These are phyloP conservation scores for Cantharis flavilabris DNA, from an alignment of 2,888 invertebrate genomes.

Conservation along the genomic window DNA sequence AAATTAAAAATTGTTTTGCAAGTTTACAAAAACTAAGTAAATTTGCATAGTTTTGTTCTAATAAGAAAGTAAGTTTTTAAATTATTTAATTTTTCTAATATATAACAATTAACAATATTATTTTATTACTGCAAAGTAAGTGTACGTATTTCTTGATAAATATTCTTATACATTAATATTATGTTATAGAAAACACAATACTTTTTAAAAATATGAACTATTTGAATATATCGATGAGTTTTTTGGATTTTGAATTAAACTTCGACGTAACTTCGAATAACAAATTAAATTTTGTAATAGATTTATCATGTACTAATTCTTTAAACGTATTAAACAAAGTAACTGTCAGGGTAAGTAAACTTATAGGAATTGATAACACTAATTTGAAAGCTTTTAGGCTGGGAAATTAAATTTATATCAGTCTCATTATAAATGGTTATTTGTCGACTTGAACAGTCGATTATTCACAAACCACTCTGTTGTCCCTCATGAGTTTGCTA, in stretches of 20 bases:
- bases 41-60: too few relatives aligned
- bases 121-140: too few relatives aligned
- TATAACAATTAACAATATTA: too few relatives aligned
- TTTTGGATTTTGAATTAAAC: not conserved
- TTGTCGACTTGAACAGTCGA: not conserved
- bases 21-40: too few relatives aligned
- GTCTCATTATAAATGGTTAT: constrained; percentile 9
- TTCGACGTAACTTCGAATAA: not conserved
- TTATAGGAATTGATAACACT: not conserved
- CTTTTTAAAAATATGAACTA: not conserved
- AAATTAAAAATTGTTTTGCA: too few relatives aligned
- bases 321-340: not conserved
- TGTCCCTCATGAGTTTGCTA: not conserved
- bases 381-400: constrained; percentile 5
- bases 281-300: not conserved
- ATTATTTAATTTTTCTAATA: too few relatives aligned
- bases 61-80: too few relatives aligned
- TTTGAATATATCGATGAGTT: not conserved
- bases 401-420: not conserved
- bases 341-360: not conserved
- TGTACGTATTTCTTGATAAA: too few relatives aligned
- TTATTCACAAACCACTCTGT: not conserved
- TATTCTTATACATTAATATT: too few relatives aligned
- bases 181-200: not conserved
- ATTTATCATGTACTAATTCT: not conserved